Evolutionary conservation across 53 echinoderm and acorn worm genomes (phyloP).

Genomic region (Stichopus horrens): DNA sequence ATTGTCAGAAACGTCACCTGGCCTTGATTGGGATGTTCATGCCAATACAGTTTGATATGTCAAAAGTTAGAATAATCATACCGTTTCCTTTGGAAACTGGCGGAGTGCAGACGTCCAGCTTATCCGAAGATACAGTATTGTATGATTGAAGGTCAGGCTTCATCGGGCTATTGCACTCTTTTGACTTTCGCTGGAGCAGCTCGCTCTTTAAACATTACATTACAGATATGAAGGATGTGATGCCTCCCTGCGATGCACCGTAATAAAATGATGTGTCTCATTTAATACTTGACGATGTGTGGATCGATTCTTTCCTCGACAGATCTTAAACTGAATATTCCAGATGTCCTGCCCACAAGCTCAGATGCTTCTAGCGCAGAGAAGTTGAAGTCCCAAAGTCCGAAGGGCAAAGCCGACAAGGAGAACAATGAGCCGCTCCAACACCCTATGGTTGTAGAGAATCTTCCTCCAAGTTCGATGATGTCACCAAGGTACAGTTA

Average conservation of each 20-base stretch:
- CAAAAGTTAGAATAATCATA: background rate
- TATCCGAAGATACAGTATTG: background rate
- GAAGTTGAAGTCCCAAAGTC: constrained; percentile 7
- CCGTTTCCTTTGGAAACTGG: background rate
- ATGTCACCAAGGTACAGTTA: constrained; percentile 26
- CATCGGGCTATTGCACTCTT: too few relatives aligned
- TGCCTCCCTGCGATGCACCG: too few relatives aligned
- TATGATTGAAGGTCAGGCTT: too few relatives aligned
- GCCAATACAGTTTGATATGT: background rate
- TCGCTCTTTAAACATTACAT: too few relatives aligned
- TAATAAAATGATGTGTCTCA: too few relatives aligned
- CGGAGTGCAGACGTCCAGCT: background rate
- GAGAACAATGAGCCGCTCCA: constrained; percentile 21
- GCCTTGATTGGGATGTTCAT: background rate
- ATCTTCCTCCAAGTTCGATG: constrained; percentile 18
- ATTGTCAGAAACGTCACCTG: background rate
- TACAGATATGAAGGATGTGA: too few relatives aligned
- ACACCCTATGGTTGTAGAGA: background rate
- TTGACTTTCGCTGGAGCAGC: too few relatives aligned
- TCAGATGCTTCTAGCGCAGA: background rate
- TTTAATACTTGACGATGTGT: background rate
- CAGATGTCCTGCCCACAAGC: constrained; percentile 19
- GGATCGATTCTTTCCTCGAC: background rate
- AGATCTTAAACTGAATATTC: constrained; percentile 28
- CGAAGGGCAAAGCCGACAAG: constrained; percentile 34